These are phyloP conservation scores for Galemys pyrenaicus DNA, from an alignment of 2,113 vertebrate genomes.

Conservation along the genomic window DNA sequence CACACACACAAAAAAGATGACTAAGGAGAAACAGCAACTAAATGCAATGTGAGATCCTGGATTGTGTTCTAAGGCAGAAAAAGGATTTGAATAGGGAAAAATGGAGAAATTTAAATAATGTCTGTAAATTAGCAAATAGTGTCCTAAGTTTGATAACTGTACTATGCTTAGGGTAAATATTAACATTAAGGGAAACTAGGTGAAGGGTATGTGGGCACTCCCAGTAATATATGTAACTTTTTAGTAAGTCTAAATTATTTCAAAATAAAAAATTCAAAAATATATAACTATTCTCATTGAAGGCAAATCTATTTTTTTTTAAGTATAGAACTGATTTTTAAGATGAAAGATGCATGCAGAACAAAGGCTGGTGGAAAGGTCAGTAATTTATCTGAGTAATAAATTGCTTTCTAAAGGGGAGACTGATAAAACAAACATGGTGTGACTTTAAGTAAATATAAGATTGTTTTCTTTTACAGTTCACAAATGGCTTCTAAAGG, in stretches of 20 bases:
- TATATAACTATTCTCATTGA: conserved; percentile 4
- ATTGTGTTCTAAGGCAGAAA: conserved; percentile 11
- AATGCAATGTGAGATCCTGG: neutral
- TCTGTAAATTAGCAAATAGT: neutral
- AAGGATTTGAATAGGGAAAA: neutral
- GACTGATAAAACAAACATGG: conserved; percentile 57
- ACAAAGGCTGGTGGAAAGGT: conserved; percentile 44
- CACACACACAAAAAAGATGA: neutral
- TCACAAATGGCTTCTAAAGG: conserved; percentile 69
- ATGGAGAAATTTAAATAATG: conserved; percentile 36
- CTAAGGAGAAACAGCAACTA: neutral
- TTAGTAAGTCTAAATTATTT: conserved; percentile 43
- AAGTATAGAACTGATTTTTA: conserved; percentile 23
- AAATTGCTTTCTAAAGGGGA: conserved; percentile 41
- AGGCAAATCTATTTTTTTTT: neutral
- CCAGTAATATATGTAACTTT: neutral
- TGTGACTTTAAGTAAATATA: conserved; percentile 50
- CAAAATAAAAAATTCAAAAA: conserved; percentile 50
- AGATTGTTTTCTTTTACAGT: conserved; percentile 68
- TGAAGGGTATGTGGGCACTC: conserved; percentile 12
- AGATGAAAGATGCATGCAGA: conserved; percentile 44
- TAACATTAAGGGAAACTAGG: neutral
- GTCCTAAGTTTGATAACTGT: neutral
- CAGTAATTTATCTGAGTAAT: conserved; percentile 55
- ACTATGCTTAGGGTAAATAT: conserved; percentile 13